Percentiles rank a stretch among this genome's conserved stretches.
Evolutionary conservation across 1,140 invertebrate genomes (phyloP).

Genomic region (Panagrolaimus sp.): DNA sequence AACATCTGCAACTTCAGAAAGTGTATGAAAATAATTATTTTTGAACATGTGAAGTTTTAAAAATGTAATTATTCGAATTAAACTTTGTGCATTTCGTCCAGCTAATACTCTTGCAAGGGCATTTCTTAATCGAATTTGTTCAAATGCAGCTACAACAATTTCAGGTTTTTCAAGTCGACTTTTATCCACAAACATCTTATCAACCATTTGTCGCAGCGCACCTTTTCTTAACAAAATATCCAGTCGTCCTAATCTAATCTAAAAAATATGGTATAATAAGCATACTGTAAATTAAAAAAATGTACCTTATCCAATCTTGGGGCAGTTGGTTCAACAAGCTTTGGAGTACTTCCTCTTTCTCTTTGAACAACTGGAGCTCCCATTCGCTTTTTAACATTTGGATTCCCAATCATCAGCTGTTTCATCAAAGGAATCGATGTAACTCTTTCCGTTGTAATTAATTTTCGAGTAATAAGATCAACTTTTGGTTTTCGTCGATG

Average conservation of each 20-base stretch:
- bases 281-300: constrained; percentile 8
- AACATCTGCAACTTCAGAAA: constrained; percentile 39
- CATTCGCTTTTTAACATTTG: constrained; percentile 4
- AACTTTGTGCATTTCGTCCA: constrained; percentile 20
- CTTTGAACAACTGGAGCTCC: constrained; percentile 13
- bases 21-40: constrained; percentile 37
- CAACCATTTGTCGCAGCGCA: constrained; percentile 32
- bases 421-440: constrained; percentile 13
- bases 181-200: constrained; percentile 25
- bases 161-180: constrained; percentile 26
- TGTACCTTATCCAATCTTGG: constrained; percentile 33
- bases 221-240: constrained; percentile 34
- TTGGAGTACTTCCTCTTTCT: neutral
- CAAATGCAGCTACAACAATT: constrained; percentile 40
- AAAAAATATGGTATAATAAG: constrained; percentile 21
- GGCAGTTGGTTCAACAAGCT: constrained; percentile 26
- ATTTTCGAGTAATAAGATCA: neutral
- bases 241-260: constrained; percentile 34
- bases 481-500: constrained; percentile 64
- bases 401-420: constrained; percentile 5
- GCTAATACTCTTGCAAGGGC: constrained; percentile 27
- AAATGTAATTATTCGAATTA: constrained; percentile 32
- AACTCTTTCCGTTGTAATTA: constrained; percentile 10
- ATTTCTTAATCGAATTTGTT: constrained; percentile 39
- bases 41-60: constrained; percentile 33